Base-by-base conservation (phyloP, 2,888 invertebrate species). In the Hirtodrosophila alboralis region DNA sequence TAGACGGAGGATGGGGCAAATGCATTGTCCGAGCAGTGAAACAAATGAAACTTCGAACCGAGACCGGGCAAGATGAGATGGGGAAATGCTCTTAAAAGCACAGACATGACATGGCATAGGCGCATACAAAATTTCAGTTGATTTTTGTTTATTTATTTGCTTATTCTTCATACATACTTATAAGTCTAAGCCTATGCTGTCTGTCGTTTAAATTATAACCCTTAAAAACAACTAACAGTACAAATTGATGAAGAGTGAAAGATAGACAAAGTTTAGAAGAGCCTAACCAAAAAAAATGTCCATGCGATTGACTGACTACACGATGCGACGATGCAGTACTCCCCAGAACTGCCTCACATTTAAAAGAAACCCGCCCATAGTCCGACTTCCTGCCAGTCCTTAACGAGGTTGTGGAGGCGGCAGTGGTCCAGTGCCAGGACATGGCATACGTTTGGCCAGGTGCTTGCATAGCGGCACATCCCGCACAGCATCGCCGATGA, bases 401-500 rank as follows among this genome's bases (percentile, higher is more conserved):
- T 48, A 88, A 34, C 88, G 88, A 3, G 88, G 88, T 44, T 88
- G 87, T 12, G 89, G 89, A 47, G 88, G 86, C 43, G 89, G 87
- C 65, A 89, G 71, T 16, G 89, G 89, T 72, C 88, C 88, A 63
- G 77, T 60, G 74, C 91, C 89, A 79, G 91, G 89, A 88, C 93
- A 93, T 61, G 90, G 91, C 87, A 94, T 93, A 84, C 94, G 91
- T 89, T 96, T 96, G 62, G 94, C 95, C 77, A 96, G 92, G 89
- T 95, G 95, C 87, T 94, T 95, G 90, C 96, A 96, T 51, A 96
- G 92, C 75, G 93, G 93, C 9, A 95, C 94, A 53, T 96, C 96
- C 12, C 94, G 95, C 60, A 96, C 94, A 86, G 96, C 95, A 91
- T 96, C 95, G 21, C 96, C 96, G 56, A 96, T 91, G 91, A 96